A percentile compares a stretch with the other conserved stretches of the same genome.
phyloP scores from a whole-genome alignment of 2,888 invertebrate genomes.

The Latrodectus elegans region DNA sequence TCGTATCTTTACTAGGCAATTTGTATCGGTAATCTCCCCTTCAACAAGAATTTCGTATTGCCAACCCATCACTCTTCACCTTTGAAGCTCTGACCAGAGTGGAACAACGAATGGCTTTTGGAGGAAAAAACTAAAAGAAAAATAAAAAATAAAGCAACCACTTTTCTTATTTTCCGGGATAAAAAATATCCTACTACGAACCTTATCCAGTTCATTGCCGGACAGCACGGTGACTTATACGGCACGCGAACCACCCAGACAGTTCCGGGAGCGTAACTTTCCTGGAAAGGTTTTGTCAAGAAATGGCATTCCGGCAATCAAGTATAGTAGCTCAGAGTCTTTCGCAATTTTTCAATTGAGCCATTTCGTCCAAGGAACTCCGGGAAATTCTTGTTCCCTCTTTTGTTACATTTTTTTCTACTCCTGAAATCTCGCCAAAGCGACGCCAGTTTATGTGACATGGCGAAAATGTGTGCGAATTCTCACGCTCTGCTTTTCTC shows the following conservation, averaged over 20 bases:
- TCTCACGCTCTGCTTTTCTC: too few relatives aligned
- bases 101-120: too few relatives aligned
- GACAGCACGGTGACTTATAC: slow-evolving; percentile 49
- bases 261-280: slow-evolving; percentile 53
- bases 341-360: slow-evolving; percentile 63
- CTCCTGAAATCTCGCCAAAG: slow-evolving; percentile 46
- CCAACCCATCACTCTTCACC: too few relatives aligned
- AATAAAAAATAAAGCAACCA: not conserved
- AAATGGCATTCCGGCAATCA: slow-evolving; percentile 64
- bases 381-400: not conserved
- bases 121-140: not conserved
- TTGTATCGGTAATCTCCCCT: too few relatives aligned
- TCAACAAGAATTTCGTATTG: too few relatives aligned
- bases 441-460: slow-evolving; percentile 46
- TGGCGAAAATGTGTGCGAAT: too few relatives aligned
- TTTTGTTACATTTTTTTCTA: not conserved
- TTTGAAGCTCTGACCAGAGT: too few relatives aligned
- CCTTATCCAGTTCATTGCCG: slow-evolving; percentile 40
- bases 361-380: slow-evolving; percentile 37
- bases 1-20: too few relatives aligned
- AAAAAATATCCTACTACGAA: slow-evolving; percentile 28
- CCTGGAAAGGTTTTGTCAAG: slow-evolving; percentile 63
- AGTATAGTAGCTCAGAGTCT: slow-evolving; percentile 57
- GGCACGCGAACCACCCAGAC: slow-evolving; percentile 59
- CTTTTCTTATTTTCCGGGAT: not conserved